phyloP scores from a whole-genome alignment of 2,797 vertebrate genomes.

The Brotula barbata region DNA sequence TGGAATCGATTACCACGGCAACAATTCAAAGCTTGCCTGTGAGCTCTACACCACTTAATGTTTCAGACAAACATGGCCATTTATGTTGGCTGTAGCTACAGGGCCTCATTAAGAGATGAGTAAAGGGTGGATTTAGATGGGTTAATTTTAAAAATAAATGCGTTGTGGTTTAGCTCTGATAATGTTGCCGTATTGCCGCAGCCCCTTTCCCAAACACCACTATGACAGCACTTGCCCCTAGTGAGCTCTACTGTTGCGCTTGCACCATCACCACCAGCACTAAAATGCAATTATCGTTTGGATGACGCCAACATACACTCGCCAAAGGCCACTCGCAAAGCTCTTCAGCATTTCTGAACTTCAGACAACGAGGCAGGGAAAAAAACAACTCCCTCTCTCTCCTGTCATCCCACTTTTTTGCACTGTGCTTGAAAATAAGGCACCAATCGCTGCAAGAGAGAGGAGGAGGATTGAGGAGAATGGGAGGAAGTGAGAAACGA shows the following conservation, averaged over 20 bases:
- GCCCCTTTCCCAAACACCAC: slow-evolving; percentile 56
- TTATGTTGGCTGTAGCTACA: background rate
- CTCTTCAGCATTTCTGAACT: slow-evolving; percentile 72
- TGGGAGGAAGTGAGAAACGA: slow-evolving; percentile 47
- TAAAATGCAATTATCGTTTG: slow-evolving; percentile 70
- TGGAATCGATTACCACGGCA: too few species aligned
- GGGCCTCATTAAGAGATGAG: slow-evolving; percentile 22
- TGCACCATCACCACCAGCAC: slow-evolving; percentile 34
- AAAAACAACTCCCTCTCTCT: slow-evolving; percentile 24
- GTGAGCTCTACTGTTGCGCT: slow-evolving; percentile 60
- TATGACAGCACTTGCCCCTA: slow-evolving; percentile 38
- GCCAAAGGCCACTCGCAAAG: slow-evolving; percentile 64
- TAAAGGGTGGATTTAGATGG: too few species aligned
- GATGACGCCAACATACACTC: slow-evolving; percentile 61
- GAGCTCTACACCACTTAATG: background rate
- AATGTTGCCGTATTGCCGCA: slow-evolving; percentile 29
- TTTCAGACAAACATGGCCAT: background rate
- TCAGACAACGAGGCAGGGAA: slow-evolving; percentile 37
- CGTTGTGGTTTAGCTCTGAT: slow-evolving; percentile 13
- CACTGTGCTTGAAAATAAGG: too few species aligned
- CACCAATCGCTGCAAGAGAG: too few species aligned
- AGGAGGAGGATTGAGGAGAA: too few species aligned
- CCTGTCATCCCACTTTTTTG: slow-evolving; percentile 61
- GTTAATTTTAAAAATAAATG: slow-evolving; percentile 37
- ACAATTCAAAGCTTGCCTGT: background rate